phyloP scores from a whole-genome alignment of 2,113 vertebrate species.

The Podilymbus podiceps region DNA sequence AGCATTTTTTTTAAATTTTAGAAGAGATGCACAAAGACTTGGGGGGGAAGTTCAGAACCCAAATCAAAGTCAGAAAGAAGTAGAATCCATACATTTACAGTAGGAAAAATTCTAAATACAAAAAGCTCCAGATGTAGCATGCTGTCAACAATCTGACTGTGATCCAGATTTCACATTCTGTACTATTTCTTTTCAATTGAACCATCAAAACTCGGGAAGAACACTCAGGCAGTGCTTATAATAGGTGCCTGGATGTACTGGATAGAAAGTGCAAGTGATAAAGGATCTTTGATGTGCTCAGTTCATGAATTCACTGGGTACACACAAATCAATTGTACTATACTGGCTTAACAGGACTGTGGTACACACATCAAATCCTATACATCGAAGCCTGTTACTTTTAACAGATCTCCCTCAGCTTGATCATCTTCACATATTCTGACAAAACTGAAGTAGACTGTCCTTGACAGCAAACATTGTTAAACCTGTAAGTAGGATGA shows the following conservation, averaged over 20 bases:
- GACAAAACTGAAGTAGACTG: neutral
- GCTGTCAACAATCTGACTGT: neutral
- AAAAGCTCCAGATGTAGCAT: neutral
- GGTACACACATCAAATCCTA: neutral
- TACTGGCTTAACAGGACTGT: too few species aligned
- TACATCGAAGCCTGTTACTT: neutral
- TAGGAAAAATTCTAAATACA: neutral
- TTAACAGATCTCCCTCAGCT: neutral
- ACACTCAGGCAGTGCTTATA: neutral
- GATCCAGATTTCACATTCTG: neutral
- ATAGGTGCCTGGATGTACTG: neutral
- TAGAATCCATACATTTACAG: neutral
- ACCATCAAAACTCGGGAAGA: neutral
- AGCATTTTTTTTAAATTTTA: neutral
- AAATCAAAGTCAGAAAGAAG: neutral
- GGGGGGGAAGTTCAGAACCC: neutral
- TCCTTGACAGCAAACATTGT: accelerated
- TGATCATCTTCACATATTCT: neutral
- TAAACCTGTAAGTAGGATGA: accelerated
- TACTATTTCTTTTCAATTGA: neutral
- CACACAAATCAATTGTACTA: accelerated
- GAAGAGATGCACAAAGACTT: neutral
- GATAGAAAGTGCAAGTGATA: neutral
- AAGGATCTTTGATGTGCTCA: neutral
- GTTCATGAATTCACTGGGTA: neutral